phyloP scores from a whole-genome alignment of 2,888 invertebrate species.

The Monoplex corrugatus region DNA sequence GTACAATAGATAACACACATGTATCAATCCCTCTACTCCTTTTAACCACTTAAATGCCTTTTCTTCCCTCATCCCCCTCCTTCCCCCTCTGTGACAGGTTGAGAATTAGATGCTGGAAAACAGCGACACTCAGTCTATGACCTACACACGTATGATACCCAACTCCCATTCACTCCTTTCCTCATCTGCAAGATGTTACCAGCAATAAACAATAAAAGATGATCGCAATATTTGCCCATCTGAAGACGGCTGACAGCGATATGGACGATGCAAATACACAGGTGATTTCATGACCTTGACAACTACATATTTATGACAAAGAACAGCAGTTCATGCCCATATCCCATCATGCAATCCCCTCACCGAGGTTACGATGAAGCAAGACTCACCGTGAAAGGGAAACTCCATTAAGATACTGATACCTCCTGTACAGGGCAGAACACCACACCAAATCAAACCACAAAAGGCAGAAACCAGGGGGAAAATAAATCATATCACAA shows the following conservation, averaged over 20 bases:
- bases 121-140: too few species aligned
- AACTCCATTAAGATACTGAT: slow-evolving; percentile 75
- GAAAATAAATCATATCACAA: neutral
- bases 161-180: too few species aligned
- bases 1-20: too few species aligned
- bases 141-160: too few species aligned
- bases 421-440: slow-evolving; percentile 68
- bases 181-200: too few species aligned
- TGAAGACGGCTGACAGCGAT: neutral
- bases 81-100: too few species aligned
- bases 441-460: slow-evolving; percentile 51
- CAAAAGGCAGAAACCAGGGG: neutral
- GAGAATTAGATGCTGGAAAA: too few species aligned
- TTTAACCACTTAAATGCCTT: too few species aligned
- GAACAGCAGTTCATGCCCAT: slow-evolving; percentile 2
- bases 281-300: neutral
- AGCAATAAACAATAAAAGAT: too few species aligned
- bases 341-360: slow-evolving; percentile 49
- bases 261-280: neutral
- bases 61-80: too few species aligned
- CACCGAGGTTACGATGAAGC: slow-evolving; percentile 46
- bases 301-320: slow-evolving; percentile 2
- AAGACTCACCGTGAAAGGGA: slow-evolving; percentile 76
- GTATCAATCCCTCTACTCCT: too few species aligned
- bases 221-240: too few species aligned